These are phyloP conservation scores for Apis dorsata DNA, from an alignment of 1,140 invertebrate species.

Conservation along the genomic window DNA sequence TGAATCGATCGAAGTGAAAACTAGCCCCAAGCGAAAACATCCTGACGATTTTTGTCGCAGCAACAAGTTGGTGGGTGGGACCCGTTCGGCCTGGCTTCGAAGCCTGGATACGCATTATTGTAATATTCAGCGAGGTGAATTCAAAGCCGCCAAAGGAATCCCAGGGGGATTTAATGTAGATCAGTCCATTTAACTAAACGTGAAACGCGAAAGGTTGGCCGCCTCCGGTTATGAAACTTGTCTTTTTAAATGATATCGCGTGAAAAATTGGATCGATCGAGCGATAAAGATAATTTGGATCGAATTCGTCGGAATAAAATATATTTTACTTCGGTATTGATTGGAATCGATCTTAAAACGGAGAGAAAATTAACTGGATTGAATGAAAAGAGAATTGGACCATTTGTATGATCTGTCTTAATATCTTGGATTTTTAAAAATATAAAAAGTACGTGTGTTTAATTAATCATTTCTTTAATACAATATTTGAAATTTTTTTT, in stretches of 20 bases:
- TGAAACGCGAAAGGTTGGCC: slow-evolving; percentile 7
- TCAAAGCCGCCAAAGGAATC: slow-evolving; percentile 32
- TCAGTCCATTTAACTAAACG: slow-evolving; percentile 38
- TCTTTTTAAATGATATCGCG: neutral
- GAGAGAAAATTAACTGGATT: too few relatives aligned
- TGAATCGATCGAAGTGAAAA: slow-evolving; percentile 62
- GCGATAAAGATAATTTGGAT: neutral
- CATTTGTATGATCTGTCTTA: too few relatives aligned
- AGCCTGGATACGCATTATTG: slow-evolving; percentile 61
- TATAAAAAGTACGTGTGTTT: too few relatives aligned
- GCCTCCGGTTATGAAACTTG: neutral
- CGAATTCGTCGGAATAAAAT: neutral
- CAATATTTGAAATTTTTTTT: too few relatives aligned
- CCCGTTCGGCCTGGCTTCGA: slow-evolving; percentile 43
- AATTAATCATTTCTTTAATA: too few relatives aligned
- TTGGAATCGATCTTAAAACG: neutral
- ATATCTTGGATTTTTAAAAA: too few relatives aligned
- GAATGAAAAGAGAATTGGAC: too few relatives aligned
- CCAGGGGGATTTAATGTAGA: slow-evolving; percentile 33
- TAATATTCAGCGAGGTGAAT: slow-evolving; percentile 59
- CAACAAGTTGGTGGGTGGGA: slow-evolving; percentile 67
- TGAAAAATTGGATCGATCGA: neutral
- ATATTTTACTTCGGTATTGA: neutral
- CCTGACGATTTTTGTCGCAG: slow-evolving; percentile 68
- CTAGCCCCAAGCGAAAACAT: slow-evolving; percentile 56